A percentile compares a stretch with the other conserved stretches of the same genome.
These are phyloP conservation scores for Teleiodes luculella DNA, from an alignment of 2,888 invertebrate species.

Conservation along the genomic window DNA sequence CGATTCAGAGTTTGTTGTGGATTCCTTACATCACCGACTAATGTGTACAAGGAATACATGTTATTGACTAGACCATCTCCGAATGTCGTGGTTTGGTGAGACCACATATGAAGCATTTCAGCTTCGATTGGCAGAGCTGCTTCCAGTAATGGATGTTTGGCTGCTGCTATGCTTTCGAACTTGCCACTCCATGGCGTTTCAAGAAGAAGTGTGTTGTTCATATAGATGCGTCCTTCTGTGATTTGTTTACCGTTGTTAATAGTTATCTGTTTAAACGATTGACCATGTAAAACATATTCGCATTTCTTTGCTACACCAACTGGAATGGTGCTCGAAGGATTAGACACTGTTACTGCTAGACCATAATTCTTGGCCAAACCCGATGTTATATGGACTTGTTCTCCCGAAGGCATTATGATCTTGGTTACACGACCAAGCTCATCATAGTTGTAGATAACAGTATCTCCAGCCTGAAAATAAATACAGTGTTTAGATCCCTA, in stretches of 20 bases:
- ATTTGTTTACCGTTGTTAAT: slow-evolving; percentile 85
- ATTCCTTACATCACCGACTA: slow-evolving; percentile 91
- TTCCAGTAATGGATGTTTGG: slow-evolving; percentile 89
- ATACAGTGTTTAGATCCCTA: neutral
- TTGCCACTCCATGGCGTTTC: slow-evolving; percentile 86
- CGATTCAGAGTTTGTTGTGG: slow-evolving; percentile 90
- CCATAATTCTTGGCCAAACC: slow-evolving; percentile 88
- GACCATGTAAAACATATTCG: slow-evolving; percentile 81
- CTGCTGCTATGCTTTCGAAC: slow-evolving; percentile 86
- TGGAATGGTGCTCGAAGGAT: slow-evolving; percentile 71
- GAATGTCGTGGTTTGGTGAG: slow-evolving; percentile 87
- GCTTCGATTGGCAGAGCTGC: slow-evolving; percentile 92
- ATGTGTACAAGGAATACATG: slow-evolving; percentile 89
- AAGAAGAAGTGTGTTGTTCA: slow-evolving; percentile 88
- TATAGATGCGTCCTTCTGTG: slow-evolving; percentile 86
- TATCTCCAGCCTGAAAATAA: slow-evolving; percentile 85
- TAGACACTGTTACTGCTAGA: slow-evolving; percentile 84
- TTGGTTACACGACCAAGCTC: slow-evolving; percentile 91
- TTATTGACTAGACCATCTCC: slow-evolving; percentile 86
- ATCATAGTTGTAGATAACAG: slow-evolving; percentile 95
- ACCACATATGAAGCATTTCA: slow-evolving; percentile 94
- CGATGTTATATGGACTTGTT: slow-evolving; percentile 88
- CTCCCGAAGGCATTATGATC: slow-evolving; percentile 94
- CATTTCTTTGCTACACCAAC: slow-evolving; percentile 77
- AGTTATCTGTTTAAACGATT: slow-evolving; percentile 82